Conservation (phyloP, 2,113 vertebrate species). For the Pseudonaja textilis region DNA sequence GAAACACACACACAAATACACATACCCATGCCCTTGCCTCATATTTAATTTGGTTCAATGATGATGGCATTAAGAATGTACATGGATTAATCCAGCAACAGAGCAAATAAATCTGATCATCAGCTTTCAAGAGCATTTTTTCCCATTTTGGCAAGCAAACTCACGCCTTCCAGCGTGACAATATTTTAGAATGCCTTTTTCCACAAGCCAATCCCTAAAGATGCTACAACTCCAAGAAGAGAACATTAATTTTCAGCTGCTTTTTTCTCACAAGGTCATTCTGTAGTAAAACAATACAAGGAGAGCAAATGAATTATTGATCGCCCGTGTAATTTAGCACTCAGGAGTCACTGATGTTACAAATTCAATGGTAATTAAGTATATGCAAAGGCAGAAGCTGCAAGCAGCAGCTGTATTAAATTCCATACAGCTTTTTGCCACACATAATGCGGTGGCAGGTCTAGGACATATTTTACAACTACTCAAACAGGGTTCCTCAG, state of each 20-base stretch:
- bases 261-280: conserved; percentile 43
- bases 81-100: neutral
- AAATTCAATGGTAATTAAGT: conserved; percentile 60
- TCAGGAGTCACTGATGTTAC: conserved; percentile 51
- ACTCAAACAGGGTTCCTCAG: conserved; percentile 39
- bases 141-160: neutral
- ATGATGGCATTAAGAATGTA: neutral
- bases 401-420: conserved; percentile 49
- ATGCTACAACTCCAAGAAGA: neutral
- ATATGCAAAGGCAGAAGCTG: conserved; percentile 47
- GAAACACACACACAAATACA: neutral
- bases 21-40: neutral
- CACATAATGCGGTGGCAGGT: conserved; percentile 18
- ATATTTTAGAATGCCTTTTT: neutral
- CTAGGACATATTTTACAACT: conserved; percentile 32
- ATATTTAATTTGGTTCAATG: neutral
- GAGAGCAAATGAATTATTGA: conserved; percentile 65
- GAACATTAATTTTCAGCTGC: conserved; percentile 28
- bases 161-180: neutral
- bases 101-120: neutral
- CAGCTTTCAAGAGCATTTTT: too few relatives aligned
- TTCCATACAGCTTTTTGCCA: conserved; percentile 23
- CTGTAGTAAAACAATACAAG: conserved; percentile 51
- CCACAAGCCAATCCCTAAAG: conserved; percentile 11
- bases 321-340: conserved; percentile 52